These are phyloP conservation scores for Dione vanillae DNA, from an alignment of 2,888 invertebrate species.

Conservation along the genomic window DNA sequence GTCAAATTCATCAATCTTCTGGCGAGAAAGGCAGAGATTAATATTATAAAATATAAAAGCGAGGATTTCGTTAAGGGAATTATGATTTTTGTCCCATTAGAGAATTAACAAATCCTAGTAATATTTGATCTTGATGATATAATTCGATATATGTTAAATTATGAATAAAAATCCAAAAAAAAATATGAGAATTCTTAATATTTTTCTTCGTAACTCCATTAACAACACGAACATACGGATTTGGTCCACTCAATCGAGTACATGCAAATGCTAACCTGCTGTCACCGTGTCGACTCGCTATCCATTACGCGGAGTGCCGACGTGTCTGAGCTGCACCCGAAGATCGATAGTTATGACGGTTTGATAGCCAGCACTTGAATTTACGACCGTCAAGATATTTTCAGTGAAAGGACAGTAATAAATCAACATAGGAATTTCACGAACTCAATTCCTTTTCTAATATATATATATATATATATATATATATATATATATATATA, in stretches of 20 bases:
- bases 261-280: slow-evolving; percentile 41
- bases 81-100: not conserved
- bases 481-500: no score
- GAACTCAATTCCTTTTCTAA: slow-evolving; percentile 9
- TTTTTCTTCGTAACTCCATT: not conserved
- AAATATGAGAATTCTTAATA: not conserved
- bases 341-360: slow-evolving; percentile 50
- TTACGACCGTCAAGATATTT: slow-evolving; percentile 36
- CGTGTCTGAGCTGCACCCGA: slow-evolving; percentile 45
- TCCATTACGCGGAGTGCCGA: slow-evolving; percentile 51
- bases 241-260: slow-evolving; percentile 32
- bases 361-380: slow-evolving; percentile 47
- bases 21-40: not conserved
- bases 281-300: slow-evolving; percentile 42
- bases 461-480: no score
- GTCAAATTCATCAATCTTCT: slow-evolving; percentile 11
- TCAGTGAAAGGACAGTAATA: slow-evolving; percentile 31
- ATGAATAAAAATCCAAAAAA: no score
- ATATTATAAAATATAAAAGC: not conserved
- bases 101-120: no score
- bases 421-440: slow-evolving; percentile 19
- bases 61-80: not conserved
- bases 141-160: not conserved
- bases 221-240: slow-evolving; percentile 9
- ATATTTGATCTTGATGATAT: not conserved